Base-by-base conservation (phyloP, 2,797 vertebrate species). In the Phataginus tricuspis region DNA sequence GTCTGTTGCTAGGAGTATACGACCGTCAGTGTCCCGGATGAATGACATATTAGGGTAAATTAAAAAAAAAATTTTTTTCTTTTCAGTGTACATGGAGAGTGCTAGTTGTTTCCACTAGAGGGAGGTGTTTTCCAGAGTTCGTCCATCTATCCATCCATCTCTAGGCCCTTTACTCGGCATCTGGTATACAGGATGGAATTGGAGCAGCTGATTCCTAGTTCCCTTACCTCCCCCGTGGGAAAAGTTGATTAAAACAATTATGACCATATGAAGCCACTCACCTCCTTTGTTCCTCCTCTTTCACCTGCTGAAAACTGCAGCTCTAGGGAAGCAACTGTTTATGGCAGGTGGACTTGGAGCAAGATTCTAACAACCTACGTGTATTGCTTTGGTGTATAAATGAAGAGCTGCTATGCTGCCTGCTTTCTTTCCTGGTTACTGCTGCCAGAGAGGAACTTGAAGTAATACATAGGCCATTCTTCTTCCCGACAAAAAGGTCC, bases 371-470 rank as follows among this genome's bases (percentile, higher is more conserved):
- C 69, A 90, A 64, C 29, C 37, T 78, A 1, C 45, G 10, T 45
- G 45, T 37, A 19, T 93, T 91, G 57, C 71, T 80, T 93, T 55
- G 23, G 10, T 66, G 45, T 64, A 53, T 53, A 71, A 93, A 55
- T 64, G 57, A 55, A 63, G 7, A 34, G 34, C 69, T 90, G 16
- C 57, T 78, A 0, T 29, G 4, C 34, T 15, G 5, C 51, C 53
- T 61, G 23, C 2, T 77, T 92, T 93, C 71, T 51, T 77, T 63
- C 69, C 59, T 90, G 61, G 4, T 83, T 83, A 72, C 7, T 75
- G n/a, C 53, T 59, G 83, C 51, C 51, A 90, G 86, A 89, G 85
- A 75, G 84, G 49, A 96, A 27, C 66, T 82, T 45, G 25, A 94
- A 84, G 5, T 94, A 19, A 45, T 55, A 27, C 39, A 37, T 18